Evolutionary conservation across 2,888 invertebrate genomes (phyloP), one percentile per base, ranked within the genome.

Genomic region (Apantesis nais): DNA sequence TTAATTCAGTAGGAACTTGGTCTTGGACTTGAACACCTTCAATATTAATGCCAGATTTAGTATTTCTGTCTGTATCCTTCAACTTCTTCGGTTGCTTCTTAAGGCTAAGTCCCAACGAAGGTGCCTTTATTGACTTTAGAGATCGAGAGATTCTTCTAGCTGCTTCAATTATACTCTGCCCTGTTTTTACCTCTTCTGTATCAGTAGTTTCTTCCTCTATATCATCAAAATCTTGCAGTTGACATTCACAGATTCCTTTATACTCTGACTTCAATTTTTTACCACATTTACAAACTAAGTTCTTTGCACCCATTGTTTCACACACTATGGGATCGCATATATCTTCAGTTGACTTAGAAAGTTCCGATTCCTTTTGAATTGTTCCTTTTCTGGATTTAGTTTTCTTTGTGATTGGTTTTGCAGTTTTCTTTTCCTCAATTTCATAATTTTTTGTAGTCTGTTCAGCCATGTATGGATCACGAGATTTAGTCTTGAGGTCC

Each of bases 81-180:
- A 37, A 37, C 8, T 37, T 55, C 11, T 25, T 12, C 14, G 58
- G 58, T 29, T 58, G 12, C 58, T 58, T 58, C 1, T 25, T 58
- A 29, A 58, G 58, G 14, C 58, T 58, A 58, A 58, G 29, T 58
- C 58, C 58, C 16, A 58, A 29, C 11, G n/a, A 25, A n/a, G 55
- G 55, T 5, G 58, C 14, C 25, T 58, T 58, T 34, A 34, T 2
- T 12, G 29, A 58, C 16, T 29, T 58, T 4, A 58, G 29, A 29
- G 58, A 58, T 58, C 29, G 58, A 58, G 58, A 58, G 58, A 58
- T 58, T 58, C 29, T 58, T 58, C 14, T 58, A 58, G 16, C 58
- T 58, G 58, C 58, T 25, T 58, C 29, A 25, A 58, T 58, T 0
- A 58, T 58, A 25, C 58, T 25, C 7, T 25, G 16, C 16, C 7